Evolutionary conservation across 2,888 invertebrate species (phyloP), one percentile per base, ranked within the genome.

Genomic region (Plagiodera versicolora): DNA sequence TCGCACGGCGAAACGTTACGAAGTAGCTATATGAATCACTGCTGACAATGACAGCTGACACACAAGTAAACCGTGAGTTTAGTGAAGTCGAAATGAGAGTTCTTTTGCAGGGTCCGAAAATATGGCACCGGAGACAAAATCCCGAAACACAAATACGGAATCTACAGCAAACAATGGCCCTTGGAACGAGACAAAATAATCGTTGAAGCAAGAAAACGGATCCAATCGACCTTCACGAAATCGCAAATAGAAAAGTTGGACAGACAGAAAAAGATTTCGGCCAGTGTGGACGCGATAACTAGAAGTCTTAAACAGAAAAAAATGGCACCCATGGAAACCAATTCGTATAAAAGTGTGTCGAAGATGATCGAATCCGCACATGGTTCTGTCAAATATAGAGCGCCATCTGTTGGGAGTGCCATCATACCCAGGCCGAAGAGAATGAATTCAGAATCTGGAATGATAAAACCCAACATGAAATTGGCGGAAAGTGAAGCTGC

Each of bases 71-170:
- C n/a, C n/a, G n/a, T n/a, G n/a, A n/a, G n/a, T n/a, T n/a, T n/a
- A n/a, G n/a, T n/a, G n/a, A n/a, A n/a, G n/a, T n/a, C n/a, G n/a
- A n/a, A n/a, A n/a, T n/a, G n/a, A n/a, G n/a, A n/a, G n/a, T n/a
- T n/a, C n/a, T 50, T 47, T 53, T 57, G 24, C 32, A 71, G 71
- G 51, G 50, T 78, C 19, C 72, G 78, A 48, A 76, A 81, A 67
- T 81, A 76, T 65, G 81, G 81, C 0, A 77, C 82, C 35, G 74
- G 74, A 0, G 79, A 82, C 53, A 76, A 77, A 61, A 78, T 83
- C 44, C 77, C 81, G 1, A 77, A 75, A 30, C 82, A 83, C 66
- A 80, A 79, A 65, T 78, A 78, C 58, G 84, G 84, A 11, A 81
- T 84, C 49, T 84, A 84, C 69, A 81, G 81, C 63, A 76, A 74